Percentiles rank a stretch among this genome's conserved stretches.
Evolutionary conservation across 2,888 invertebrate species (phyloP).

Genomic region (Xestobium rufovillosum): DNA sequence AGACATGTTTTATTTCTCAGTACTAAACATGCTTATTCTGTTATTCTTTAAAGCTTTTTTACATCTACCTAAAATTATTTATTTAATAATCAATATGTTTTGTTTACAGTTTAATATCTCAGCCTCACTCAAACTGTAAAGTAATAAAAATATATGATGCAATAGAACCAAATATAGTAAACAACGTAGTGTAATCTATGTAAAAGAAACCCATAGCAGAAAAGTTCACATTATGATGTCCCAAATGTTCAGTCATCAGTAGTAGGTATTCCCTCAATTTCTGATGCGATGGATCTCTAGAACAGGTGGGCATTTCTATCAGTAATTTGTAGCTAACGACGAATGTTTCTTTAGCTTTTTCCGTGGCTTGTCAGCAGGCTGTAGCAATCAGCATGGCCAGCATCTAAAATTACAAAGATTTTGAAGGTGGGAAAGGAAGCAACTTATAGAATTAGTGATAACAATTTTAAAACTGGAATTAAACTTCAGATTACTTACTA

Average conservation of each 20-base stretch:
- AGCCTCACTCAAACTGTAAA: constrained; percentile 18
- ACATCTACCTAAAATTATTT: too few relatives aligned
- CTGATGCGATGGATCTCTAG: constrained; percentile 10
- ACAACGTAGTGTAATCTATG: constrained; percentile 18
- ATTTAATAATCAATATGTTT: too few relatives aligned
- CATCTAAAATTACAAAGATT: too few relatives aligned
- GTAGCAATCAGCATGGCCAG: too few relatives aligned
- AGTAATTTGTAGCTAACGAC: constrained; percentile 19
- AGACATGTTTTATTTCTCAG: too few relatives aligned
- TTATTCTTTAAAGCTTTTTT: too few relatives aligned
- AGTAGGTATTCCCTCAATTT: constrained; percentile 17
- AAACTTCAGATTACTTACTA: too few relatives aligned
- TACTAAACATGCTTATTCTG: too few relatives aligned
- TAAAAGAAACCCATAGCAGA: constrained; percentile 17
- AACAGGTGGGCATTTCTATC: constrained; percentile 12
- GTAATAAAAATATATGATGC: constrained; percentile 18
- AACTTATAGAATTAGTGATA: too few relatives aligned
- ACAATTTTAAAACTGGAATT: too few relatives aligned
- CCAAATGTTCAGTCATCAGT: constrained; percentile 18
- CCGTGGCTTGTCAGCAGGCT: constrained; percentile 5
- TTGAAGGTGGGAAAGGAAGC: too few relatives aligned
- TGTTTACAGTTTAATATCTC: too few relatives aligned
- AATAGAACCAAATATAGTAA: constrained; percentile 17
- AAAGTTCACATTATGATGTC: constrained; percentile 16
- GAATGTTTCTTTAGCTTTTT: constrained; percentile 18